Evolutionary conservation across 2,113 vertebrate genomes (phyloP), one percentile per base, ranked within the genome.

Genomic region (Oceanodroma tethys): DNA sequence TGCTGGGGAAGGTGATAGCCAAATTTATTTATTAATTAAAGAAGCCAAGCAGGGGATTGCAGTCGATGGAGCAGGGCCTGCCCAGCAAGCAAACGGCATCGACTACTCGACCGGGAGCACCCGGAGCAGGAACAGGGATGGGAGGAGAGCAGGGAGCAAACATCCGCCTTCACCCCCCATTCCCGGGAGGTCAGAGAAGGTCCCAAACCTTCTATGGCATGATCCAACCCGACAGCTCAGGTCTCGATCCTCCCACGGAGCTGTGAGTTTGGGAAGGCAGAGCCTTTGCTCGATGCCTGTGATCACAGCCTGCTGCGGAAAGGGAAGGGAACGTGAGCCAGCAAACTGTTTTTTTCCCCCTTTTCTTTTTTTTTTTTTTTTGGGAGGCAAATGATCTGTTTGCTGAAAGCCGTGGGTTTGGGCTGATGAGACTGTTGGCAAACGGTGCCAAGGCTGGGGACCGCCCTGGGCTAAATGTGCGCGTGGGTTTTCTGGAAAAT

Each of bases 11-110:
- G 88, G 86, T 42, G 65, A 71, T 34, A 65, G 65, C 88, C 56
- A 38, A 45, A 56, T 73, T 90, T 67, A 62, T 92, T 95, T 86
- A 93, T 95, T 94, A 93, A 96, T 93, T 88, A 65, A 74, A 91
- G 92, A 68, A 93, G 79, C 58, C 76, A 63, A 87, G 73, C 72
- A 63, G 84, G 87, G 90, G 76, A 80, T 92, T 81, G 90, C 59
- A 81, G 62, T 50, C 42, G 47, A 52, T 22, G 34, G 60, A 62
- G 43, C 60, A 13, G 74, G 53, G 43, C 16, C 14, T 2, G 1
- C 36, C 66, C 92, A 88, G 82, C 62, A 40, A 84, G 60, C 60
- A 88, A 88, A 86, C 50, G 29, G 65, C 71, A 90, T 52, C 4
- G 6, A 60, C 19, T 12, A 38, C 80, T 62, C 6, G 11, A 13